A percentile compares a stretch with the other conserved stretches of the same genome.
Conservation (phyloP, 2,888 invertebrate species). For the Arctia plantaginis region DNA sequence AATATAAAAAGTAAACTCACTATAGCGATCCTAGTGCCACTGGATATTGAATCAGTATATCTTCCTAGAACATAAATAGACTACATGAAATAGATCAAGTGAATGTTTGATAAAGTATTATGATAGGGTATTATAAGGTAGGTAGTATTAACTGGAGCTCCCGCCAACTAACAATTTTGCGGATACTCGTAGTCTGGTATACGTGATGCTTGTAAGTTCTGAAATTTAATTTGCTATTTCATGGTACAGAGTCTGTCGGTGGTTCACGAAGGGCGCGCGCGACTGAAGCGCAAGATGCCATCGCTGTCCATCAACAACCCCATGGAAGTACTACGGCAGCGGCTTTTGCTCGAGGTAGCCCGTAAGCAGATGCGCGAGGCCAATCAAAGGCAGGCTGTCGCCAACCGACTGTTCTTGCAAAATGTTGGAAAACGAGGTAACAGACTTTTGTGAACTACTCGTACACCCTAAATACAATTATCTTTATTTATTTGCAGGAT, state of each 20-base stretch:
- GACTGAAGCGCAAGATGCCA: slow-evolving; percentile 88
- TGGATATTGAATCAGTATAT: neutral
- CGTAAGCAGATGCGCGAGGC: slow-evolving; percentile 93
- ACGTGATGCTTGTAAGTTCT: neutral
- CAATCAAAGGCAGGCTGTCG: slow-evolving; percentile 89
- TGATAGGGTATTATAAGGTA: too few relatives aligned
- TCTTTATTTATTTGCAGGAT: neutral
- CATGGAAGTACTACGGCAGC: slow-evolving; percentile 93
- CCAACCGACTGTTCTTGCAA: slow-evolving; percentile 91
- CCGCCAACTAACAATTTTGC: neutral
- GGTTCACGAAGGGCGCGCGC: slow-evolving; percentile 69
- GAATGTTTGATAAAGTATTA: neutral
- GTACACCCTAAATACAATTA: neutral
- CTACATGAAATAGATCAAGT: neutral
- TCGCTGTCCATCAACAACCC: slow-evolving; percentile 95
- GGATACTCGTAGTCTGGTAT: neutral
- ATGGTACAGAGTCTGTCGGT: slow-evolving; percentile 65
- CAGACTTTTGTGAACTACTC: neutral
- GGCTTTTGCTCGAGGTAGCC: slow-evolving; percentile 92
- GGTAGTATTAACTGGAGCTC: too few relatives aligned
- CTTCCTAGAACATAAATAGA: neutral
- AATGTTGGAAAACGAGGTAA: slow-evolving; percentile 91
- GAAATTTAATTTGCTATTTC: slow-evolving; percentile 2
- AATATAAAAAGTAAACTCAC: neutral
- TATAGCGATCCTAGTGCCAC: neutral